Conservation (phyloP, 1,140 invertebrate species). For the Diorhabda elongata region DNA sequence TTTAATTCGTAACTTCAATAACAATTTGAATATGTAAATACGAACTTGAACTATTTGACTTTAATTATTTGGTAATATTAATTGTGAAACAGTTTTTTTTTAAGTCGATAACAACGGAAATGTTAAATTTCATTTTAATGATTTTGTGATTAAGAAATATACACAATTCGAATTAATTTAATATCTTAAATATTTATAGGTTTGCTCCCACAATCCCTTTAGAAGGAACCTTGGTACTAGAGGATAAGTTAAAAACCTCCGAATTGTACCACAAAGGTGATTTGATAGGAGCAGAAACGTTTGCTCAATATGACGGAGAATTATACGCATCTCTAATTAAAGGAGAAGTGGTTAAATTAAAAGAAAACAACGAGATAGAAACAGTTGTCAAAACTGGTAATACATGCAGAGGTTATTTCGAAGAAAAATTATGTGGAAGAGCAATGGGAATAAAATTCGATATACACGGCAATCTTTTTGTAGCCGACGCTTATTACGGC, state of each 20-base stretch:
- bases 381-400: conserved; percentile 67
- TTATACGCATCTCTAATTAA: conserved; percentile 65
- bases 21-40: too few species aligned
- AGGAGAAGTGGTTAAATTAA: conserved; percentile 66
- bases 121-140: too few species aligned
- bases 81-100: too few species aligned
- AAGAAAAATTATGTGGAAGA: conserved; percentile 74
- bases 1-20: too few species aligned
- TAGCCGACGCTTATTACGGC: conserved; percentile 77
- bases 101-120: too few species aligned
- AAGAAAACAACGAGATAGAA: conserved; percentile 54
- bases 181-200: conserved; percentile 45
- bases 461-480: conserved; percentile 64
- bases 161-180: too few species aligned
- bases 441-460: conserved; percentile 75
- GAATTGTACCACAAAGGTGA: conserved; percentile 60
- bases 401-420: conserved; percentile 63
- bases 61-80: too few species aligned
- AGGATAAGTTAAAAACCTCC: conserved; percentile 59
- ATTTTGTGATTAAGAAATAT: too few species aligned
- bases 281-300: conserved; percentile 67
- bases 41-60: too few species aligned
- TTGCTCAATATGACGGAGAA: conserved; percentile 63
- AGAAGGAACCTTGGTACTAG: conserved; percentile 55
- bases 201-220: conserved; percentile 51